Base-by-base conservation (phyloP, 2,113 vertebrate genomes). In the Melanerpes aurifrons region DNA sequence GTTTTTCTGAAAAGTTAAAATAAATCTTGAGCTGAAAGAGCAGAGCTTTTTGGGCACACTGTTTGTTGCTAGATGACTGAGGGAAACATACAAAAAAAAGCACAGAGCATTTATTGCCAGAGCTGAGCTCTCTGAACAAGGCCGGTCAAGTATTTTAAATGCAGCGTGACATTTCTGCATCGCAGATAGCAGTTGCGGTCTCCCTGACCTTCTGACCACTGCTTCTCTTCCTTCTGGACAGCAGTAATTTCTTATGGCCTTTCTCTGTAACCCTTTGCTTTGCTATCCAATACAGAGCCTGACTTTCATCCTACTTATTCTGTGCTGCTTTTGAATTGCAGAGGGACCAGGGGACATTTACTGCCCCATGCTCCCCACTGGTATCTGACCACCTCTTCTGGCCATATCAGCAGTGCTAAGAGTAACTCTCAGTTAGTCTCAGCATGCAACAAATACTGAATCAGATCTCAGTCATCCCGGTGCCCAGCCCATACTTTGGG, bases 1-100 rank as follows among this genome's bases (percentile, higher is more conserved):
- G 71, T 91, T 95, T 92, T 87, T 82, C 86, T 73, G 66, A 70
- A 75, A 81, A 94, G 86, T 86, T 93, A 88, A 95, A 95, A 94
- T 89, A 94, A 96, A 94, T 92, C 88, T 86, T 3, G 0, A 92
- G 40, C 62, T 76, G 54, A 70, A 90, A 75, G 70, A 72, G 70
- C 7, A 1, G 80, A 57, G 50, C 37, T 92, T 81, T 95, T 92
- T 59, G 86, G 62, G 86, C 56, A 4, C 74, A 58, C 40, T 37
- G 72, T 70, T 83, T 72, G 57, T 81, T 86, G 73, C 80, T 95
- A 61, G 86, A 86, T 69, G 56, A 29, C 86, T 20, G 62, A 88
- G 32, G 54, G 54, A 87, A 91, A 58, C 43, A 9, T 64, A 77
- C 48, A 54, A 56, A 80, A 80, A 88, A 94, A 59, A 87, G 81